A percentile compares a stretch with the other conserved stretches of the same genome.
These are phyloP conservation scores for Isurus oxyrinchus DNA, from an alignment of 2,113 vertebrate species.

Conservation along the genomic window DNA sequence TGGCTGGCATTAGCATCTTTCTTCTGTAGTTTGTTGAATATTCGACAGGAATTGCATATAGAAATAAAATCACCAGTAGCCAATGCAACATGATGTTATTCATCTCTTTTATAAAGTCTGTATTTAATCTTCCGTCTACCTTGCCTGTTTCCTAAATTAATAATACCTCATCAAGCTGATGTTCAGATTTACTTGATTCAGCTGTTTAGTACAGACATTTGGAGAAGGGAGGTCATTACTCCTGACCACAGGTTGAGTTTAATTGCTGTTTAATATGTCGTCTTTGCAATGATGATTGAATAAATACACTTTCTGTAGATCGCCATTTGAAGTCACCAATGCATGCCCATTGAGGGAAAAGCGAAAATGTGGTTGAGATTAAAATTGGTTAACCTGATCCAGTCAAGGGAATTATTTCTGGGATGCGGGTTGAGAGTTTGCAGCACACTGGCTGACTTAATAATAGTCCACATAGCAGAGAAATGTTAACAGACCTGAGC, in stretches of 20 bases:
- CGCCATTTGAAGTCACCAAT: background rate
- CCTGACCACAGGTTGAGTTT: background rate
- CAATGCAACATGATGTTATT: background rate
- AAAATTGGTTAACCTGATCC: conserved; percentile 3
- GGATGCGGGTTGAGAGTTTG: background rate
- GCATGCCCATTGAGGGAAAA: no score
- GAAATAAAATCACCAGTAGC: background rate
- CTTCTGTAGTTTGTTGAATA: background rate
- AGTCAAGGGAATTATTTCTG: conserved; percentile 3
- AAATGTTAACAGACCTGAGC: background rate
- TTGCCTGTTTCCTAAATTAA: background rate
- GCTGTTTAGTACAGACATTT: background rate
- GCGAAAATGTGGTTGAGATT: conserved; percentile 19
- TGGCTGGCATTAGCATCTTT: background rate
- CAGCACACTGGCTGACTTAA: background rate
- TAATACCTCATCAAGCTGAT: no score
- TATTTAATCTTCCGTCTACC: background rate
- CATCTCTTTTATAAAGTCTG: background rate
- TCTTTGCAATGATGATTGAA: background rate
- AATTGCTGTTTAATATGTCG: background rate
- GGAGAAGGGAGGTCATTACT: background rate
- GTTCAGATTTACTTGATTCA: background rate
- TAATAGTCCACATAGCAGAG: background rate
- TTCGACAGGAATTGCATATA: background rate
- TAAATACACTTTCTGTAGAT: background rate